Evolutionary conservation across 2,888 invertebrate species (phyloP), one percentile per base, ranked within the genome.

Genomic region (Lissonota sp.): DNA sequence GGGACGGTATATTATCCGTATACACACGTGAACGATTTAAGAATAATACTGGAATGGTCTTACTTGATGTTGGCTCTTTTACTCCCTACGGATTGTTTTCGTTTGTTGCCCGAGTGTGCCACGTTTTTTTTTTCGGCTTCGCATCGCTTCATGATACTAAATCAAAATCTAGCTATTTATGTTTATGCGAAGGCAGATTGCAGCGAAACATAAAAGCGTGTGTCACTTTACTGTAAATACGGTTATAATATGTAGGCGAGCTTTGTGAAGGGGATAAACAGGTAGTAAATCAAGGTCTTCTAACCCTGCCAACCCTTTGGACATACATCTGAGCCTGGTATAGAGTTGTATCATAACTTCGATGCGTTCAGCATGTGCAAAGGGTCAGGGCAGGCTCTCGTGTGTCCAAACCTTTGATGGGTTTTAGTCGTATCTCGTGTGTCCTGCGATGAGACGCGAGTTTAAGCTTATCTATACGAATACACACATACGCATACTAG

Each of bases 181-280:
- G 37, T 57, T 42, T 16, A 44, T 40, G 10, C 12, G 37, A 16
- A 40, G n/a, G 46, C 12, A n/a, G 66, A 78, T 44, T 16, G 14
- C 46, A 42, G 62, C n/a, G 60, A 46, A 44, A 63, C 62, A 44
- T 71, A 72, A 72, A 63, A 69, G 51, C 42, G 62, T 5, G 79
- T 82, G 79, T 81, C 85, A 79, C 90, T 91, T 92, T 91, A 91
- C 90, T 89, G 90, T 91, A 91, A 92, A 92, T 92, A 92, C 88
- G 90, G 88, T 91, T 91, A 90, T 92, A 92, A 92, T 90, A 84
- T 83, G 80, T 84, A 88, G 86, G 86, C 84, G 86, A 85, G 89
- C 90, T 88, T 85, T 86, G 84, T 82, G 85, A 85, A 86, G 88
- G 90, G 90, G 85, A 90, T 91, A 91, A 92, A 91, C 91, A 91